Base-by-base conservation (phyloP, 2,888 invertebrate genomes). In the Tipula lateralis region DNA sequence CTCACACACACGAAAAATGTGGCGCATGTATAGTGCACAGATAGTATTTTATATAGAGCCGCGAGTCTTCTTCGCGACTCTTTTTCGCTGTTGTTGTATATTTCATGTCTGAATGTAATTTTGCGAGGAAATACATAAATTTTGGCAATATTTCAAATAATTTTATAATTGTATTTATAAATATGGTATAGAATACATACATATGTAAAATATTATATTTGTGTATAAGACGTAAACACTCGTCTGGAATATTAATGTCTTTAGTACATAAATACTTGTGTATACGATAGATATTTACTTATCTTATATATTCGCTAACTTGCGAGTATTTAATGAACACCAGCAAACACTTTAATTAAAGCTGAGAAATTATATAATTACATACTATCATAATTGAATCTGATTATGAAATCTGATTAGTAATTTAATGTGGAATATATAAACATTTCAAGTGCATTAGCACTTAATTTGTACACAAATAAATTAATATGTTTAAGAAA, bases 121-220 rank as follows among this genome's bases (percentile, higher is more conserved):
- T 66, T 66, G 66, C 66, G 66, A 66, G 66, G 66, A 66, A 66
- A 66, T 66, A 66, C 66, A 66, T 66, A 66, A 66, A 66, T 66
- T 66, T 66, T 66, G 66, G 66, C 66, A 66, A 24, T 66, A 24
- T 66, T 66, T 66, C 66, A 66, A 66, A 66, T 66, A 66, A 66
- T 66, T 66, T 12, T 24, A 24, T 24, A 24, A 66, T 24, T 66
- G 19, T 19, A 12, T 66, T 66, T 66, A 66, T 66, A 66, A 66
- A 66, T 9, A 66, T 66, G 66, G 66, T 24, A 66, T 66, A 66
- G 66, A 66, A 66, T 44, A 44, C 5, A 44, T 36, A 36, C 36
- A 36, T 36, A 44, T n/a, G 32, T 32, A 44, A n/a, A n/a, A 7
- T 50, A 50, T 50, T 16, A 16, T 66, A 66, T 66, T 66, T 66